Conservation (phyloP, 2,888 invertebrate species). For the Eristalis pertinax region DNA sequence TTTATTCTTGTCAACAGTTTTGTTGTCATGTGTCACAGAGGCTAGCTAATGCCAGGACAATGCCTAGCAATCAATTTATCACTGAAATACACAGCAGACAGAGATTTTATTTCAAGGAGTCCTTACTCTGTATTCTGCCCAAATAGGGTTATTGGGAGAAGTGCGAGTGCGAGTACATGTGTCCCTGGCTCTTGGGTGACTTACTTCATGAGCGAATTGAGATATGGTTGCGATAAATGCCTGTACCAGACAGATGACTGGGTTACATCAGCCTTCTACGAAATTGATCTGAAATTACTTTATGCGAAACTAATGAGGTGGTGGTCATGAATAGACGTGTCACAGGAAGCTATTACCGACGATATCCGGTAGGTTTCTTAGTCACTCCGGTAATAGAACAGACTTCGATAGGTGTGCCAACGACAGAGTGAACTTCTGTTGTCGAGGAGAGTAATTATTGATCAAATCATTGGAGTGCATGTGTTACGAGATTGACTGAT, state of each 20-base stretch:
- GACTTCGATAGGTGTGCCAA: not conserved
- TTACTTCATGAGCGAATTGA: not conserved
- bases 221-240: not conserved
- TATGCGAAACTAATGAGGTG: not conserved
- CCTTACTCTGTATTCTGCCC: not conserved
- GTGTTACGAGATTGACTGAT: not conserved
- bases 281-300: not conserved
- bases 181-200: not conserved
- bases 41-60: slow-evolving; percentile 18
- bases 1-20: slow-evolving; percentile 55
- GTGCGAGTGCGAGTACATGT: not conserved
- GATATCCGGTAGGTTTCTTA: not conserved
- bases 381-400: not conserved
- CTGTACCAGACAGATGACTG: not conserved
- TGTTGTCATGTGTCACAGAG: slow-evolving; percentile 31
- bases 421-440: not conserved
- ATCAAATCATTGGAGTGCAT: not conserved
- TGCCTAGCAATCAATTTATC: slow-evolving; percentile 34
- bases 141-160: not conserved
- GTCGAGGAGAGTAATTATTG: not conserved
- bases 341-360: not conserved
- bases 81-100: slow-evolving; percentile 15
- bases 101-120: slow-evolving; percentile 3
- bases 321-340: not conserved
- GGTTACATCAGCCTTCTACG: not conserved